Conservation (phyloP, 2,113 vertebrate species). For the Asarcornis scutulata region DNA sequence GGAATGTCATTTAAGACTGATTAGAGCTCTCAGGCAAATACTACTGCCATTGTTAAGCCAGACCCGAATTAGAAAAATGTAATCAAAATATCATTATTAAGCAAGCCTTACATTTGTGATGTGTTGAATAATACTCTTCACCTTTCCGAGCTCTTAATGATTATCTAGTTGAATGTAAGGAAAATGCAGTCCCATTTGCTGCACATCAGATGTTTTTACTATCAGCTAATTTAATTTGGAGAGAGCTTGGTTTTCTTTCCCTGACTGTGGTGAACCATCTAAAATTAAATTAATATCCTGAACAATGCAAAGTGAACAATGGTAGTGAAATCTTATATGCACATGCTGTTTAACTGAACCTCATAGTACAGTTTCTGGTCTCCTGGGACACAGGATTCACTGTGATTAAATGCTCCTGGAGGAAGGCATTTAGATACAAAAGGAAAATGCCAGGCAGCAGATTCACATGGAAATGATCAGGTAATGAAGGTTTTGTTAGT, state of each 20-base stretch:
- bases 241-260: neutral
- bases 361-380: neutral
- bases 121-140: neutral
- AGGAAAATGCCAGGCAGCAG: neutral
- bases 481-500: neutral
- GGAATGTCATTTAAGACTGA: neutral
- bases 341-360: neutral
- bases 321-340: neutral
- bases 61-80: neutral
- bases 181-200: neutral
- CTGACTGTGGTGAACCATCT: neutral
- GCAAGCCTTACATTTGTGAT: neutral
- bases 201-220: neutral
- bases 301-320: neutral
- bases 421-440: neutral
- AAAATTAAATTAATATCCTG: slow-evolving; percentile 1
- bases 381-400: neutral
- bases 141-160: neutral
- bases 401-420: neutral
- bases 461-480: neutral
- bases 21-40: neutral
- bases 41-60: neutral
- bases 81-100: neutral
- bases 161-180: neutral
- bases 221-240: slow-evolving; percentile 1